Conservation (phyloP, 2,888 invertebrate genomes). For the Slavum lentiscoides region DNA sequence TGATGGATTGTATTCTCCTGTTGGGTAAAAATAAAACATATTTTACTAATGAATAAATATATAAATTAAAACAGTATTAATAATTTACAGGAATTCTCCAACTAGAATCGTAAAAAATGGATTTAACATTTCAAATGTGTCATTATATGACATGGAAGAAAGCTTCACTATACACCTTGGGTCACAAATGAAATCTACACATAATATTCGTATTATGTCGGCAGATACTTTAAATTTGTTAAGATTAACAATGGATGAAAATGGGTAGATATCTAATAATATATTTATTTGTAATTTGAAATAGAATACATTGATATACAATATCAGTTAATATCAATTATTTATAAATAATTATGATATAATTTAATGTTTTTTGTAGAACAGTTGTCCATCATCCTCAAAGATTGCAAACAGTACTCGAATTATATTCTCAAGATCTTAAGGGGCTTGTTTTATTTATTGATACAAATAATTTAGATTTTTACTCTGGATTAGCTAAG, state of each 20-base stretch:
- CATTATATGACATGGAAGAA: slow-evolving; percentile 70
- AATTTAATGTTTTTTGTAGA: slow-evolving; percentile 13
- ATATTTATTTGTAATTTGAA: neutral
- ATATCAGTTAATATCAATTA: slow-evolving; percentile 3
- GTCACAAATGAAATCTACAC: slow-evolving; percentile 97
- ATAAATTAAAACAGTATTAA: slow-evolving; percentile 54
- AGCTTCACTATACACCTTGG: slow-evolving; percentile 98
- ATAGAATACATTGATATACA: neutral
- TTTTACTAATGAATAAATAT: slow-evolving; percentile 55
- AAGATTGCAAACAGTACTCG: slow-evolving; percentile 88
- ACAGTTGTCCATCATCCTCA: slow-evolving; percentile 62
- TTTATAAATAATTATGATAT: neutral
- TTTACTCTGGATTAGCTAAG: slow-evolving; percentile 68
- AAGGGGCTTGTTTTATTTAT: slow-evolving; percentile 84
- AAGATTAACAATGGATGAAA: slow-evolving; percentile 57
- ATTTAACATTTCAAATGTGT: slow-evolving; percentile 41
- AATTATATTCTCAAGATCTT: slow-evolving; percentile 88
- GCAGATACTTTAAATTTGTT: slow-evolving; percentile 83
- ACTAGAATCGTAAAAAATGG: slow-evolving; percentile 21
- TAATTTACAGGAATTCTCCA: slow-evolving; percentile 35
- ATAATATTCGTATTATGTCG: slow-evolving; percentile 90
- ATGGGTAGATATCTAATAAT: slow-evolving; percentile 26
- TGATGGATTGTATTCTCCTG: slow-evolving; percentile 45
- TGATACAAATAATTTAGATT: slow-evolving; percentile 67
- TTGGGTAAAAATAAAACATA: slow-evolving; percentile 19